Percentiles rank a stretch among this genome's conserved stretches.
Evolutionary conservation across 2,888 invertebrate genomes (phyloP).

Genomic region (Tuberolachnus salignus): DNA sequence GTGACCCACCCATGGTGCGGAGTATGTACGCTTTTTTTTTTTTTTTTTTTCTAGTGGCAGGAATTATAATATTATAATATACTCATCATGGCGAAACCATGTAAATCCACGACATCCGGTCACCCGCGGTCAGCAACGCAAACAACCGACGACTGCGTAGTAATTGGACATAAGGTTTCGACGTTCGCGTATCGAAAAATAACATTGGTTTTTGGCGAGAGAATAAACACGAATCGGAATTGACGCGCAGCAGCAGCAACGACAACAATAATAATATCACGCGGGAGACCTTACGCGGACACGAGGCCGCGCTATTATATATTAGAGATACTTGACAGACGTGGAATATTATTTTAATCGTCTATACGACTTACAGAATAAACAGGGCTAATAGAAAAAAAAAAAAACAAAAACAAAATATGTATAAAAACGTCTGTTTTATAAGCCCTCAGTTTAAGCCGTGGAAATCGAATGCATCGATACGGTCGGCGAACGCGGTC

Average conservation of each 20-base stretch:
- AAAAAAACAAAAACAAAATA: no score
- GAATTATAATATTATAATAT: neutral
- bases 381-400: no score
- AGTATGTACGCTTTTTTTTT: no score
- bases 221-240: constrained; percentile 35
- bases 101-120: constrained; percentile 37
- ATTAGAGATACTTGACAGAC: neutral
- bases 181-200: constrained; percentile 22
- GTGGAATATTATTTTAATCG: neutral
- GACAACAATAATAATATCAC: neutral
- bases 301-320: neutral
- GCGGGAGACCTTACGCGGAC: constrained; percentile 8
- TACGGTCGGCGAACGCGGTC: no score
- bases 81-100: constrained; percentile 36
- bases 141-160: neutral
- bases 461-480: no score
- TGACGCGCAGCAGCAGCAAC: neutral
- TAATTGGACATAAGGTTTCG: constrained; percentile 33
- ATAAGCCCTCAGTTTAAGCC: no score
- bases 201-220: constrained; percentile 41
- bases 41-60: no score
- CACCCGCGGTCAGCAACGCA: constrained; percentile 34
- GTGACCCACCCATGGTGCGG: no score
- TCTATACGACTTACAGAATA: no score
- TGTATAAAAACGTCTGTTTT: no score